Evolutionary conservation across 2,888 invertebrate species (phyloP).

Genomic region (Amphipyra tragopoginis): DNA sequence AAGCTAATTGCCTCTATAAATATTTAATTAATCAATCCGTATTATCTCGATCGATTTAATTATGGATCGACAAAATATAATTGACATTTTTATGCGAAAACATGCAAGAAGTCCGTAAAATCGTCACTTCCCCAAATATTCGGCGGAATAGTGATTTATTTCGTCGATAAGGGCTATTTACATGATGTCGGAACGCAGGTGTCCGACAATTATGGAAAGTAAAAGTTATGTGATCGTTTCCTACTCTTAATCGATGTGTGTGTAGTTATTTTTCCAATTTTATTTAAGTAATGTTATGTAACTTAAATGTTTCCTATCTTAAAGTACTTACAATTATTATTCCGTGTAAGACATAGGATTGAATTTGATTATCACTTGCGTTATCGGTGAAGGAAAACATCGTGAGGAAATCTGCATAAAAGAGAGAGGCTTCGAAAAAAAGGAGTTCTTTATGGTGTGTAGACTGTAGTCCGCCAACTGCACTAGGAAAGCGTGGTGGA

Average conservation of each 20-base stretch:
- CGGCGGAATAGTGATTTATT: constrained; percentile 33
- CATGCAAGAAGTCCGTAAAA: constrained; percentile 18
- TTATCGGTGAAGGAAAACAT: too few relatives aligned
- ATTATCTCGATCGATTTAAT: constrained; percentile 52
- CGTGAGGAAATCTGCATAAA: too few relatives aligned
- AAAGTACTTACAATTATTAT: too few relatives aligned
- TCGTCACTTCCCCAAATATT: constrained; percentile 14
- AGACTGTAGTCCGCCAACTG: too few relatives aligned
- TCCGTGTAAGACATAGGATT: too few relatives aligned
- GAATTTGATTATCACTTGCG: too few relatives aligned
- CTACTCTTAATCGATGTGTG: constrained; percentile 23
- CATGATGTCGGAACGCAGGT: constrained; percentile 31
- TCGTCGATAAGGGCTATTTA: constrained; percentile 46
- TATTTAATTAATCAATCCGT: constrained; percentile 50
- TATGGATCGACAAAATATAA: constrained; percentile 42
- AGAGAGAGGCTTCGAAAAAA: too few relatives aligned
- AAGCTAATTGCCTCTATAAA: constrained; percentile 46
- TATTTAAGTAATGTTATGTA: background rate
- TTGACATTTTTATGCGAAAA: constrained; percentile 45
- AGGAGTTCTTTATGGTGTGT: too few relatives aligned
- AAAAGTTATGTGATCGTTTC: constrained; percentile 45
- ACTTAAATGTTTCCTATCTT: too few relatives aligned
- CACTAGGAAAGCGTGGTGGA: too few relatives aligned
- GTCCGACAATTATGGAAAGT: constrained; percentile 35
- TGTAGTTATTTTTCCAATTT: constrained; percentile 18